Base-by-base conservation (phyloP, 2,113 vertebrate species). In the Solea solea region DNA sequence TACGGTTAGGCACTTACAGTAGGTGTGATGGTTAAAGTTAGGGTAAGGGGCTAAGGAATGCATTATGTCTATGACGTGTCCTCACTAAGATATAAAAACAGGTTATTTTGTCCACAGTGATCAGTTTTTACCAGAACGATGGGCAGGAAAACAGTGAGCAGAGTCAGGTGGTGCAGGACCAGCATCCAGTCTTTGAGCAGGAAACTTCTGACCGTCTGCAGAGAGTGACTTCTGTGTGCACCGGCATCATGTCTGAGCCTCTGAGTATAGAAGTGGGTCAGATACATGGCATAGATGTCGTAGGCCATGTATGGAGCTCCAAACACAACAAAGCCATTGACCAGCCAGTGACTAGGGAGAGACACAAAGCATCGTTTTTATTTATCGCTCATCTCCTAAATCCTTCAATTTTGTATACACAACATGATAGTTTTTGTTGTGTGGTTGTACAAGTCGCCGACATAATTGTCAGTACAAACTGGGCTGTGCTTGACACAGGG, bases 261-360 rank as follows among this genome's bases (percentile, higher is more conserved):
- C 81, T 87, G 90, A 69, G 82, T 91, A 77, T 94, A 92, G 92
- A 93, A 95, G 74, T 97, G 93, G 76, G 92, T 95, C 57, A 96
- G 89, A 80, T 96, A 97, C 96, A 97, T 98, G 88, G 94, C 94
- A 0, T 88, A 95, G 54, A 93, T 83, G 88, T 98, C 96, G 0
- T 93, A 94, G 63, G 86, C 85, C 96, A 97, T 97, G 77, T 96
- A 98, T 3, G 96, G 93, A 11, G 94, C 88, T 3, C 95, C 91
- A 27, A 97, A 91, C 91, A 93, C 85, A 27, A 92, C 16, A 28
- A 96, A 97, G 9, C 86, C 82, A 0, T 93, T 92, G 0, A 94
- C 93, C 82, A 97, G 90, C 96, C 96, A 96, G 92, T 98, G 95
- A 81, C 96, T 97, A 8, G 2, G 9, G 8, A 0, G 25, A 69